Base-by-base conservation (phyloP, 1,140 invertebrate genomes). In the Drosophila funebris region DNA sequence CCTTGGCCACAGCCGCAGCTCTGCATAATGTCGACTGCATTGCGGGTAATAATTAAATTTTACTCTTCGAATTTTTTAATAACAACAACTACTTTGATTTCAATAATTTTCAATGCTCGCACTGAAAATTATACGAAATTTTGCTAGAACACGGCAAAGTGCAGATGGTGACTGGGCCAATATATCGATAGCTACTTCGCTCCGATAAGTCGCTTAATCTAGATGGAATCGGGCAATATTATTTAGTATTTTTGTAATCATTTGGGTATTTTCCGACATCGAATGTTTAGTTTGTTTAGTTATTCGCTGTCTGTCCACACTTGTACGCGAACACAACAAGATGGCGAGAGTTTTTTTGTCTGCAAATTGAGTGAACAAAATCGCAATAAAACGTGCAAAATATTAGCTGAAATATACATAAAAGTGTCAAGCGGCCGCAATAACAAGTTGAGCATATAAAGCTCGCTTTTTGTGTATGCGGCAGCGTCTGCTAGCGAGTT, bases 21-120 rank as follows among this genome's bases (percentile, higher is more conserved):
- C 79, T 85, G 29, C 84, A 78, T 67, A 91, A 66, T 44, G 88
- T 90, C 41, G 66, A 90, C 76, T 91, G 90, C 90, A 91, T 91
- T 70, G 56, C 74, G 71, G 69, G 29, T 18, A 64, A 71, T n/a
- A 46, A 20, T 33, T 67, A 50, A 58, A 58, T 33, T 63, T 50
- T 36, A 48, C 61, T 31, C 33, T 48, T 44, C 31, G 46, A 37
- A 14, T 29, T 70, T 60, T 46, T 66, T 56, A 36, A 36, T 13
- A 46, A 24, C 22, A 46, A 56, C 68, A 16, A 76, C 62, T 46
- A 80, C 22, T 57, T 39, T 83, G 71, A 83, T 58, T 72, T 79
- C 60, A 31, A 52, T 52, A 52, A 68, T 50, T 84, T 64, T 71
- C 76, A 41, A 69, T 24, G 56, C 7, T 48, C 43, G 27, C 14